These are phyloP conservation scores for Sardina pilchardus DNA, from an alignment of 2,113 vertebrate species.

Conservation along the genomic window DNA sequence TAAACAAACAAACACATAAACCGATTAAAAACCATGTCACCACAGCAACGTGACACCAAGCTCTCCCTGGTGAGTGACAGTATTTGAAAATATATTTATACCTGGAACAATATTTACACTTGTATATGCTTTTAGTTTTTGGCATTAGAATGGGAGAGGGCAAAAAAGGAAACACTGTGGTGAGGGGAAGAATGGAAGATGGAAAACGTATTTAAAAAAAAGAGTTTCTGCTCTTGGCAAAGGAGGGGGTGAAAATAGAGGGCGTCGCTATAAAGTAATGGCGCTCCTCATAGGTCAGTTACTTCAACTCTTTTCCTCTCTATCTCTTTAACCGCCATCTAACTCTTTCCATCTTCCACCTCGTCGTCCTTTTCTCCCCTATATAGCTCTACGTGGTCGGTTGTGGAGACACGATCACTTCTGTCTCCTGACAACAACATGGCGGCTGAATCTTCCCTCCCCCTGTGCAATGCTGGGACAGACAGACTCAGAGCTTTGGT, in stretches of 20 bases:
- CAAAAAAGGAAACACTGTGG: not conserved
- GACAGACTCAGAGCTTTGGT: slow-evolving; percentile 1
- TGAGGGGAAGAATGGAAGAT: not conserved
- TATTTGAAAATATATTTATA: not conserved
- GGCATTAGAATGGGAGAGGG: not conserved
- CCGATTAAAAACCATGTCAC: not conserved
- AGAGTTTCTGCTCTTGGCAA: not conserved
- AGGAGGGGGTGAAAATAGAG: not conserved
- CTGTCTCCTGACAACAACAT: not conserved
- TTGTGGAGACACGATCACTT: not conserved
- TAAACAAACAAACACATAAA: not conserved
- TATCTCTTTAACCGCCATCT: not conserved
- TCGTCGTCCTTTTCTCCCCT: not conserved
- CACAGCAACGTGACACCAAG: not conserved
- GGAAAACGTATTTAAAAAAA: not conserved
- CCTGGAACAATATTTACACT: slow-evolving; percentile 13
- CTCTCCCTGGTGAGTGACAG: not conserved
- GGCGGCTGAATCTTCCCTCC: not conserved
- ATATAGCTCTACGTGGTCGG: not conserved
- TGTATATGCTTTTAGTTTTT: not conserved
- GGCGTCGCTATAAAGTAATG: not conserved
- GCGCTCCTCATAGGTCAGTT: not conserved
- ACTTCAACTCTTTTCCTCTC: not conserved
- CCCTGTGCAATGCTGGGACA: not conserved
- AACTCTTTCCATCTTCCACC: not conserved